phyloP scores from a whole-genome alignment of 2,888 invertebrate species.

The Trypoxylon attenuatum region DNA sequence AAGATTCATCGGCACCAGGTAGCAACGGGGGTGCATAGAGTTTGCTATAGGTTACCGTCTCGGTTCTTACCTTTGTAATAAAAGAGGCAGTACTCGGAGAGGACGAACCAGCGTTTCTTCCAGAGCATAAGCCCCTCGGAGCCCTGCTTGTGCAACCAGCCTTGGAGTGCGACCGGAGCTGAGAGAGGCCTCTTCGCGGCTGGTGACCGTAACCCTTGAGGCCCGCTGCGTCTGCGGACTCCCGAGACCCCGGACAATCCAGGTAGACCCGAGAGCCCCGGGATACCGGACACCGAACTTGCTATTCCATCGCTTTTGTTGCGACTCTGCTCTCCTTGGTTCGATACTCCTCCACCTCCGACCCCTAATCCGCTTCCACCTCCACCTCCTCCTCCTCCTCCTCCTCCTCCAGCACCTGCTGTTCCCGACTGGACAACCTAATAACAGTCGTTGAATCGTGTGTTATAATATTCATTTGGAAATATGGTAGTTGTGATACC shows the following conservation, averaged over 20 bases:
- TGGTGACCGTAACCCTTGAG: conserved; percentile 85
- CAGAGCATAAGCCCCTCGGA: conserved; percentile 94
- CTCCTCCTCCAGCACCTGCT: conserved; percentile 55
- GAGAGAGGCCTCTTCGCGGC: conserved; percentile 89
- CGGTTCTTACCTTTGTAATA: conserved; percentile 95
- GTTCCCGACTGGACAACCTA: conserved; percentile 61
- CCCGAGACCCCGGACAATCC: conserved; percentile 65
- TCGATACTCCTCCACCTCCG: too few species aligned
- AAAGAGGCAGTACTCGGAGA: conserved; percentile 94
- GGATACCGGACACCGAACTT: too few species aligned
- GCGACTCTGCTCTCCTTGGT: conserved; percentile 71
- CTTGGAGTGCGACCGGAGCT: conserved; percentile 89
- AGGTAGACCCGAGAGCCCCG: conserved; percentile 56
- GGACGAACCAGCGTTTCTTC: conserved; percentile 96
- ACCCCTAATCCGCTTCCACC: too few species aligned
- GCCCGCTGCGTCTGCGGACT: conserved; percentile 71
- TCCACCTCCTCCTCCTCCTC: too few species aligned
- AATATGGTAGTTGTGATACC: too few species aligned
- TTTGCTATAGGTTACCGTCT: too few species aligned
- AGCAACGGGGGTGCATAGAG: too few species aligned
- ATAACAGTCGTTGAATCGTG: conserved; percentile 12
- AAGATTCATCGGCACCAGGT: too few species aligned
- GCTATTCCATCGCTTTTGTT: conserved; percentile 67
- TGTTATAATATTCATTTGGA: background rate
- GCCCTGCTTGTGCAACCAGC: conserved; percentile 95